Evolutionary conservation across 2,888 invertebrate species (phyloP).

Genomic region (Doris montereyensis): DNA sequence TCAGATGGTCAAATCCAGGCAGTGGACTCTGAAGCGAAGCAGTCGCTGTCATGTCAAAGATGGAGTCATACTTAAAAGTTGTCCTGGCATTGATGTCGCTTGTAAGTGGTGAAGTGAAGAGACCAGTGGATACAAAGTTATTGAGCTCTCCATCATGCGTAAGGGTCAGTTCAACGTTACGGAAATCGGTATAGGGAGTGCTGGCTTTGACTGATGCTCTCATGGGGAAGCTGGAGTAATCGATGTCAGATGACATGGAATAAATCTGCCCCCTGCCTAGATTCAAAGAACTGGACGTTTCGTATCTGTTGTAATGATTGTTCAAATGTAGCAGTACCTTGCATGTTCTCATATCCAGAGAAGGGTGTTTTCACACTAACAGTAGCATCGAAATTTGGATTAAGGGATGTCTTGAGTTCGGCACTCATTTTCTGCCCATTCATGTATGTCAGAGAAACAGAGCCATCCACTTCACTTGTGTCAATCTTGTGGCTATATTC

Average conservation of each 20-base stretch:
- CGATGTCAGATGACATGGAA: slow-evolving; percentile 29
- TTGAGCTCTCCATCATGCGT: slow-evolving; percentile 41
- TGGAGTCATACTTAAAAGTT: slow-evolving; percentile 32
- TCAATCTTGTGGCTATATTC: slow-evolving; percentile 38
- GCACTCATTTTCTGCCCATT: slow-evolving; percentile 2
- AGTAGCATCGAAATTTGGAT: slow-evolving; percentile 37
- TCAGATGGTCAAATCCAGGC: slow-evolving; percentile 33
- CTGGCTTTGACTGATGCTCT: slow-evolving; percentile 30
- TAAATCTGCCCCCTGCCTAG: slow-evolving; percentile 15
- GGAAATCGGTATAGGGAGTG: slow-evolving; percentile 45
- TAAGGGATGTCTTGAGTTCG: slow-evolving; percentile 25
- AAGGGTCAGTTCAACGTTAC: slow-evolving; percentile 41
- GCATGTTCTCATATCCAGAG: slow-evolving; percentile 36
- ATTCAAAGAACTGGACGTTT: slow-evolving; percentile 26
- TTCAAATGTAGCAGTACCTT: slow-evolving; percentile 29
- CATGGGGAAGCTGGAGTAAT: slow-evolving; percentile 34
- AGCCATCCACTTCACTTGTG: slow-evolving; percentile 10
- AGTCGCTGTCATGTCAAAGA: slow-evolving; percentile 26
- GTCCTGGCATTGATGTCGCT: slow-evolving; percentile 35
- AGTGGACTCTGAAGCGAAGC: slow-evolving; percentile 32
- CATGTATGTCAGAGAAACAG: slow-evolving; percentile 21
- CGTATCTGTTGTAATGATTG: slow-evolving; percentile 25
- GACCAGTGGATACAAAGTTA: slow-evolving; percentile 39
- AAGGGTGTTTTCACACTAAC: slow-evolving; percentile 50
- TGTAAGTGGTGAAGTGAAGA: slow-evolving; percentile 41